Conservation (phyloP, 2,888 invertebrate species). For the Chrysotoxum bicinctum region DNA sequence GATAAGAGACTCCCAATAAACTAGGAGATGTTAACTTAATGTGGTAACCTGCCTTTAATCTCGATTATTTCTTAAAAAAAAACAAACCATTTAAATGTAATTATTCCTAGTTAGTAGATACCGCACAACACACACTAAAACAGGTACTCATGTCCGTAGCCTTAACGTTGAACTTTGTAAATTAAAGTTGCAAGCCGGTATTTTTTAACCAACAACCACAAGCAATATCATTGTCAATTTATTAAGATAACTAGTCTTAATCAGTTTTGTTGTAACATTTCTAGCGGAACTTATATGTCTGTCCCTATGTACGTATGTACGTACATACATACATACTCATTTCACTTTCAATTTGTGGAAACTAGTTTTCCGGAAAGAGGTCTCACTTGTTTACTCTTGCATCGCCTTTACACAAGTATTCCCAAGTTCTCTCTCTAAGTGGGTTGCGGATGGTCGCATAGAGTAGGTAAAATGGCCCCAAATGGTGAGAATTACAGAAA, state of each 20-base stretch:
- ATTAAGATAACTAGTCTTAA: conserved; percentile 31
- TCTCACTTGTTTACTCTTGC: conserved; percentile 18
- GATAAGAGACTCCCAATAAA: not conserved
- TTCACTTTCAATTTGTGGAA: conserved; percentile 56
- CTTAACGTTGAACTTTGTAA: conserved; percentile 60
- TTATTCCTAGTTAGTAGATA: not conserved
- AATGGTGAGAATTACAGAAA: conserved; percentile 34
- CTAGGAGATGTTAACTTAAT: not conserved
- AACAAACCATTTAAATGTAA: not conserved
- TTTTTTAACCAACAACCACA: conserved; percentile 26
- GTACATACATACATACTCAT: not conserved
- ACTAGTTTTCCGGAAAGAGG: conserved; percentile 62
- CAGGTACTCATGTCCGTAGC: conserved; percentile 13
- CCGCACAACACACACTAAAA: not conserved
- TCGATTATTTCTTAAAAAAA: not conserved
- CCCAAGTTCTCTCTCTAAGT: conserved; percentile 43
- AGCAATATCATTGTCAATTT: conserved; percentile 9
- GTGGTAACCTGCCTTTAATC: not conserved
- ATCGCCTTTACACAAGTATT: not conserved
- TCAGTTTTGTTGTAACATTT: conserved; percentile 16
- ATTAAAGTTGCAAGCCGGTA: conserved; percentile 34
- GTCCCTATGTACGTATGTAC: not conserved
- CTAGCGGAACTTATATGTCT: conserved; percentile 55
- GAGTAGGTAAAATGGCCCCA: conserved; percentile 15
- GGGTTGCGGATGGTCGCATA: conserved; percentile 53